Evolutionary conservation across 2,797 vertebrate genomes (phyloP), one percentile per base, ranked within the genome.

Genomic region (Smutsia temminckii): DNA sequence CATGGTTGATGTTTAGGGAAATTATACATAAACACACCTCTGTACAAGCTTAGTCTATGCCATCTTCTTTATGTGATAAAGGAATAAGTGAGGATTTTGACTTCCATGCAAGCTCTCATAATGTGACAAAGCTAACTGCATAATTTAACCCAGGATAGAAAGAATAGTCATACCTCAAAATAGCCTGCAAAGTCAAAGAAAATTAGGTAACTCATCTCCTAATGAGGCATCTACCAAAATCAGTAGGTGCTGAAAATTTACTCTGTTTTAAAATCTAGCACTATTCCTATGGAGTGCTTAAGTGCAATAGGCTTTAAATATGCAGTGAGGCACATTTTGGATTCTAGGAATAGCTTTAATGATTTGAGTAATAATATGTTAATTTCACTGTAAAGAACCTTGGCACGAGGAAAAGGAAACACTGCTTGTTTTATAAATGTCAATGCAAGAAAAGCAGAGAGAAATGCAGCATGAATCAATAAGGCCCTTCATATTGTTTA

Each of bases 301-400:
- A 93, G 34, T 68, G 57, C 2, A 79, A 13, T 6, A 17, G 13
- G 51, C 18, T 81, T 93, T 74, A 69, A 88, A 68, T 40, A 89
- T 53, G 61, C 18, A 25, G 23, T 25, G 57, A 77, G 74, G 49
- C 32, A 18, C 13, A 57, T n/a, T 79, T 69, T 71, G 37, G 64
- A 49, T 90, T 97, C 92, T n/a, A 95, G 55, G 25, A 92, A 88
- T 9, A 80, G 53, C 42, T 92, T 72, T 93, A 95, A 85, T 40
- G 40, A 37, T 61, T 16, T 78, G 79, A 91, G 40, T 69, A 94
- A 84, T 57, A 32, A 59, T 57, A 81, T 14, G 14, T 72, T 95
- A 61, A 83, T 93, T 87, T 96, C 32, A 61, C 32, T 27, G 12
- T 89, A 75, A 81, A 68, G 42, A 84, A 63, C 55, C 86, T 21